Conservation (phyloP, 2,113 vertebrate genomes). For the Microcebus jonahi region DNA sequence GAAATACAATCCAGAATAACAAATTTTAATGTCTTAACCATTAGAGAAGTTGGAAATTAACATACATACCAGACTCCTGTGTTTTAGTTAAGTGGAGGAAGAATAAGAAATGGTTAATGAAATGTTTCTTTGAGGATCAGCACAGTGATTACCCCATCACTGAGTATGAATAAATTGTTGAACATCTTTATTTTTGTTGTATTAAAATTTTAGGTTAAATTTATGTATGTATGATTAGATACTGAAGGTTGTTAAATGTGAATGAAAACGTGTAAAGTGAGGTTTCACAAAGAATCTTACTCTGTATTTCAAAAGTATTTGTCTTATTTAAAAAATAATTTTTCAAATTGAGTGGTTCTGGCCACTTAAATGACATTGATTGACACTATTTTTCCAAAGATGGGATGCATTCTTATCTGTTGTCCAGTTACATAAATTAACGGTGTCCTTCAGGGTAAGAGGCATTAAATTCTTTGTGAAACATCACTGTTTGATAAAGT, state of each 20-base stretch:
- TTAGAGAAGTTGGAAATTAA: constrained; percentile 77
- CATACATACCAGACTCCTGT: constrained; percentile 60
- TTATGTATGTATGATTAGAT: constrained; percentile 86
- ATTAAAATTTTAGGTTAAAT: constrained; percentile 81
- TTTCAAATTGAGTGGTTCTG: constrained; percentile 34
- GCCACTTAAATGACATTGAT: background rate
- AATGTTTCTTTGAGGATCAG: constrained; percentile 81
- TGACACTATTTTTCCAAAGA: constrained; percentile 58
- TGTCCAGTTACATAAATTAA: constrained; percentile 46
- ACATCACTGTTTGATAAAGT: constrained; percentile 91
- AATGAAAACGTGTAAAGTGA: constrained; percentile 91
- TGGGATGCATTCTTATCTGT: constrained; percentile 24
- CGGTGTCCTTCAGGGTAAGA: constrained; percentile 39
- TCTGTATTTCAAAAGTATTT: constrained; percentile 43
- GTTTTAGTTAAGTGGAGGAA: constrained; percentile 74
- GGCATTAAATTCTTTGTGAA: constrained; percentile 94
- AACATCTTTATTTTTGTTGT: constrained; percentile 83
- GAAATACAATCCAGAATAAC: constrained; percentile 63
- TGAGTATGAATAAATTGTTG: constrained; percentile 77
- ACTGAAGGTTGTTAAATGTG: constrained; percentile 84
- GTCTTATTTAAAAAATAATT: background rate
- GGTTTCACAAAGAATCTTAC: constrained; percentile 93
- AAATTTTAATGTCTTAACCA: constrained; percentile 62
- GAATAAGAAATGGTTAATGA: constrained; percentile 74
- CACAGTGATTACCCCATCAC: constrained; percentile 78